Evolutionary conservation across 2,888 invertebrate genomes (phyloP), one percentile per base, ranked within the genome.

Genomic region (Ophion ellenae): DNA sequence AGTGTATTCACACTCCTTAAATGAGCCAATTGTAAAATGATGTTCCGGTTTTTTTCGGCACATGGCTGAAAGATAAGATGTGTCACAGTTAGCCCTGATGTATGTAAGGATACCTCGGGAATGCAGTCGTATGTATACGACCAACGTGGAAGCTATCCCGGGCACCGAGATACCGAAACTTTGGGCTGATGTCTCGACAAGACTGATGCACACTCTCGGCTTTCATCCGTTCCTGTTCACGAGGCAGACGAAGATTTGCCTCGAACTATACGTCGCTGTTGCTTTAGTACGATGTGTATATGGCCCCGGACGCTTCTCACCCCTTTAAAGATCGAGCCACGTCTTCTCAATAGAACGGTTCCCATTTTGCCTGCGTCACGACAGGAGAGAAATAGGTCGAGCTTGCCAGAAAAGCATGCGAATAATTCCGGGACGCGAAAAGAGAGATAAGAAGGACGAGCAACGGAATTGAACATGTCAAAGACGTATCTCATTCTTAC

Each of bases 321-420:
- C 73, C 85, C 82, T 82, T 79, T 61, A 85, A 86, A 70, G 76
- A 88, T 84, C 84, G 74, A 70, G 79, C 84, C 71, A 80, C 79
- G 82, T 87, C 82, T 79, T 86, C 66, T 81, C 82, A 81, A 83
- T 85, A 82, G 81, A 87, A 87, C 87, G 86, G 79, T 83, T 85
- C 83, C 81, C 84, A 84, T 79, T 87, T 83, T 75, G 78, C 83
- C 78, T 83, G 75, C 83, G 57, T 66, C 69, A n/a, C 53, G 71
- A 80, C 79, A 76, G 59, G 70, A 73, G 79, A 61, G 76, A 80
- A 74, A 83, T 83, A 80, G 77, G 71, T 81, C 73, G 73, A 71
- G 61, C 59, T 57, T 66, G 32, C 47, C 59, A 32, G 71, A 79
- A 47, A 80, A 57, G 69, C 81, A 73, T 63, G 71, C 75, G 77